A percentile compares a stretch with the other conserved stretches of the same genome.
Evolutionary conservation across 2,797 vertebrate species (phyloP).

Genomic region (Melanotaenia parkinsoni): DNA sequence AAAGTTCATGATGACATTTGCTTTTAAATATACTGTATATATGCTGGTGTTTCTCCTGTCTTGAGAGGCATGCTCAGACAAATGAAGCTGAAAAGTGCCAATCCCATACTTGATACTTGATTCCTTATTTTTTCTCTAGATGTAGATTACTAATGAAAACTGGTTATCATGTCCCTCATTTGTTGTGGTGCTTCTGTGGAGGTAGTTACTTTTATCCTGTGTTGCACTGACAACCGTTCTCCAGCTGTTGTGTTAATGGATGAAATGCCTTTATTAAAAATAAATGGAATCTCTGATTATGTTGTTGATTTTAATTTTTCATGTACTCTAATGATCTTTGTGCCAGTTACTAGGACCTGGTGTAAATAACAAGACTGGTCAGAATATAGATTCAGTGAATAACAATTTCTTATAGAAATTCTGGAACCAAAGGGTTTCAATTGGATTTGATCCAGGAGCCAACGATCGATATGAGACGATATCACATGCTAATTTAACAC

Average conservation of each 20-base stretch:
- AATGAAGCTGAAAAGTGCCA: constrained; percentile 70
- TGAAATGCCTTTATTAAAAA: constrained; percentile 60
- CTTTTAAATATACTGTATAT: constrained; percentile 29
- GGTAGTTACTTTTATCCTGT: constrained; percentile 45
- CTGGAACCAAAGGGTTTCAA: too few relatives aligned
- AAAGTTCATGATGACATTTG: neutral
- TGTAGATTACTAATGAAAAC: constrained; percentile 29
- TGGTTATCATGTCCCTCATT: constrained; percentile 36
- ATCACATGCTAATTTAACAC: too few relatives aligned
- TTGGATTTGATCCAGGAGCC: too few relatives aligned
- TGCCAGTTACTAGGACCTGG: neutral
- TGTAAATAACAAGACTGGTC: too few relatives aligned
- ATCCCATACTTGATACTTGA: constrained; percentile 77
- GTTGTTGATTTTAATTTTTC: constrained; percentile 16
- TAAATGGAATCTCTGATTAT: constrained; percentile 7
- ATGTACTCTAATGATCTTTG: neutral
- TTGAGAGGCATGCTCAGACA: constrained; percentile 62
- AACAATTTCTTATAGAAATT: too few relatives aligned
- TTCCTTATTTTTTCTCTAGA: constrained; percentile 40
- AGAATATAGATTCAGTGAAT: too few relatives aligned
- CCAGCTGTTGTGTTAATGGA: constrained; percentile 45
- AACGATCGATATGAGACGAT: too few relatives aligned
- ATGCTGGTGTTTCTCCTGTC: constrained; percentile 59
- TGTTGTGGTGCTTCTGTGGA: constrained; percentile 54
- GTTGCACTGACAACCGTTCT: constrained; percentile 37